A percentile compares a stretch with the other conserved stretches of the same genome.
These are phyloP conservation scores for Dendrolimus kikuchii DNA, from an alignment of 1,140 invertebrate genomes.

Conservation along the genomic window DNA sequence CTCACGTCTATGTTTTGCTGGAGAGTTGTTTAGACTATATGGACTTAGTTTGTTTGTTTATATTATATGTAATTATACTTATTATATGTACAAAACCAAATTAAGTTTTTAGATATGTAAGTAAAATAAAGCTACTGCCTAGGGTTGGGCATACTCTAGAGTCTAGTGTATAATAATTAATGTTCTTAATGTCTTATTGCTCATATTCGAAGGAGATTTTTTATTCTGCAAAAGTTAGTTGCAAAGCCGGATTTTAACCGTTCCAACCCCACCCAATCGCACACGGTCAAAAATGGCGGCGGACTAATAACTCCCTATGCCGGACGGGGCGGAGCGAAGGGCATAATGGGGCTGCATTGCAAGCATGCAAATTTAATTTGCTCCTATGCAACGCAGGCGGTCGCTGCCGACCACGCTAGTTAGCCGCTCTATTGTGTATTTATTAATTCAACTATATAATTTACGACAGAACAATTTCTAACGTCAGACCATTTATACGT, in stretches of 20 bases:
- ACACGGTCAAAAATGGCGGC: conserved; percentile 36
- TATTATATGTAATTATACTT: too few species aligned
- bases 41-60: too few species aligned
- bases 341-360: conserved; percentile 43
- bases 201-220: conserved; percentile 1
- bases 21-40: too few species aligned
- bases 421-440: conserved; percentile 51
- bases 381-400: conserved; percentile 38
- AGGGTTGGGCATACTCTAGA: too few species aligned
- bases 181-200: not conserved
- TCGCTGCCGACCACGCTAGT: conserved; percentile 38
- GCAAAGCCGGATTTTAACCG: too few species aligned
- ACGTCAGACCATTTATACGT: conserved; percentile 16
- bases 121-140: too few species aligned
- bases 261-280: not conserved
- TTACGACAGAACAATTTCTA: conserved; percentile 41
- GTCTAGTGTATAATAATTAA: not conserved
- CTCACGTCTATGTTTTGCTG: too few species aligned
- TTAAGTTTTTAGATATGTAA: too few species aligned
- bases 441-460: conserved; percentile 64
- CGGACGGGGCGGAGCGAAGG: conserved; percentile 28
- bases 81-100: too few species aligned
- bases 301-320: conserved; percentile 17
- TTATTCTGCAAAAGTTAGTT: conserved; percentile 11
- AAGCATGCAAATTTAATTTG: conserved; percentile 63